Base-by-base conservation (phyloP, 2,797 vertebrate species). In the Sarcoramphus papa region DNA sequence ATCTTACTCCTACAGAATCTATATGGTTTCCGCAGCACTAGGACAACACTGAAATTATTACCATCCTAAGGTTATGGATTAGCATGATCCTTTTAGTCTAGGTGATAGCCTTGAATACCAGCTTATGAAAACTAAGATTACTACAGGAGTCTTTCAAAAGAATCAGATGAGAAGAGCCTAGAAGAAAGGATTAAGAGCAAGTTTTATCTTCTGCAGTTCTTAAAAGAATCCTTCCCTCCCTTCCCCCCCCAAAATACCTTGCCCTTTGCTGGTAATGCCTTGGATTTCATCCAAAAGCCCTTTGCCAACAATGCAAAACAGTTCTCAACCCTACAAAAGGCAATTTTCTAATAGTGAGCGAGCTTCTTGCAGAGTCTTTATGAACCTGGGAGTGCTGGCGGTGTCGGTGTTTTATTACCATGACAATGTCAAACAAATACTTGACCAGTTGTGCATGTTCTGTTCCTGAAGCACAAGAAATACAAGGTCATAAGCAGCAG, bases 261-360 rank as follows among this genome's bases (percentile, higher is more conserved):
- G 21, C n/a, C 41, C 11, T 21, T 62, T 64, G 41, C 65, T 64
- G 37, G 23, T 12, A 51, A 7, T 8, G n/a, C 47, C 69, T 72
- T 41, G 47, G n/a, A 21, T 65, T 91, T 73, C 16, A 68, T n/a
- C 25, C 28, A 54, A 69, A 65, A 54, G 5, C 3, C 33, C 35
- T 88, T 70, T 37, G 24, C 33, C 41, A 57, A 37, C 1, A 5
- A 22, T 4, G 10, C 1, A 1, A 30, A 72, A 56, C 25, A 57
- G 16, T 33, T 79, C 35, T 62, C 33, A 57, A 3, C 21, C 15
- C 30, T 60, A 35, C 19, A 16, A 31, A 70, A 89, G 4, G 51
- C 40, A 53, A 17, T 18, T 63, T 51, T 1, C 10, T 14, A 35
- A 40, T 7, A 1, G 1, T 20, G 14, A 70, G 16, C 0, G 0